These are phyloP conservation scores for Nezara viridula DNA, from an alignment of 2,888 invertebrate species.

Conservation along the genomic window DNA sequence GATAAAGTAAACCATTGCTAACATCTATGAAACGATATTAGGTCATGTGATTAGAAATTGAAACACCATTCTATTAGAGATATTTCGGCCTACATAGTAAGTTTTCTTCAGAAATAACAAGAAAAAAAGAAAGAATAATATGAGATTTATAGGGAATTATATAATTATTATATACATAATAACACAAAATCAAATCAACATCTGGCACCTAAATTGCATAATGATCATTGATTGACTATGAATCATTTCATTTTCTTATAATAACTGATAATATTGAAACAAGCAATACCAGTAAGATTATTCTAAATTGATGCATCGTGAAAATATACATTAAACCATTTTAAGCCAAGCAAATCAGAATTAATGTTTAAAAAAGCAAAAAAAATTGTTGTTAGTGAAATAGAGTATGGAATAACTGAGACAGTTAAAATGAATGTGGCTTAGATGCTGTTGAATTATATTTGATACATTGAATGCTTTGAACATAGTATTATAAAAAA, in stretches of 20 bases:
- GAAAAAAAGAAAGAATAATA: no score
- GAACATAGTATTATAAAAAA: background rate
- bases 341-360: background rate
- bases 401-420: background rate
- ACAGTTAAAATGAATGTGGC: background rate
- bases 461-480: background rate
- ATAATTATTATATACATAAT: no score
- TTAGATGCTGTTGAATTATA: background rate
- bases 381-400: background rate
- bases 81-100: no score
- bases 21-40: no score
- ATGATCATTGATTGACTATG: no score
- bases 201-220: background rate
- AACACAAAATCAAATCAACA: no score
- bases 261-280: slow-evolving; percentile 34
- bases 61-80: no score
- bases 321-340: slow-evolving; percentile 1
- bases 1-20: no score
- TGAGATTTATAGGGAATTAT: no score
- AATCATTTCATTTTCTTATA: no score
- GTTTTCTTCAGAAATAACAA: no score
- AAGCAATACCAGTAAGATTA: background rate
- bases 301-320: background rate
- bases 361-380: background rate
- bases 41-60: no score